Percentiles rank a stretch among this genome's conserved stretches.
Evolutionary conservation across 1,140 invertebrate species (phyloP).

Genomic region (Drosophila takahashii): DNA sequence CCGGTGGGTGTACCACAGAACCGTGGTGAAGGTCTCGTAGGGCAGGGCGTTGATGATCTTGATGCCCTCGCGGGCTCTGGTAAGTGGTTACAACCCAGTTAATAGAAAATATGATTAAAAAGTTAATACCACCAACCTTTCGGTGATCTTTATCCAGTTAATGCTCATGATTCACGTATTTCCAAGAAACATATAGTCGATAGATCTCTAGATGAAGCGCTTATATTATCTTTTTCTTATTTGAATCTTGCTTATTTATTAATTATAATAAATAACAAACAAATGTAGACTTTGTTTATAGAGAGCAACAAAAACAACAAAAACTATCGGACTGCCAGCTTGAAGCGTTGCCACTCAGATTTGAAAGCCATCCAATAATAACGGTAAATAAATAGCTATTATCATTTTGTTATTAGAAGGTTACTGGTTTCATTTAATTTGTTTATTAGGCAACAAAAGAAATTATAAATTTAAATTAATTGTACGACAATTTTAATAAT

Average conservation of each 20-base stretch:
- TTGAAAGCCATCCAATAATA: neutral
- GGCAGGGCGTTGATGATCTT: slow-evolving; percentile 83
- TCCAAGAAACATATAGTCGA: neutral
- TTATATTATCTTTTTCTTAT: neutral
- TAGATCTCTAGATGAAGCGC: neutral
- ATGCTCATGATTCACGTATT: slow-evolving; percentile 61
- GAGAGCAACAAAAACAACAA: slow-evolving; percentile 12
- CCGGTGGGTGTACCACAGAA: slow-evolving; percentile 80
- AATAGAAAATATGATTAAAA: neutral
- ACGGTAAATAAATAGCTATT: slow-evolving; percentile 4
- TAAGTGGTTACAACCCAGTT: neutral
- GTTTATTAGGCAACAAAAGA: no score
- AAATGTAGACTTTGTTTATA: slow-evolving; percentile 16
- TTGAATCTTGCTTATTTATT: neutral
- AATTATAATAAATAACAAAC: slow-evolving; percentile 8
- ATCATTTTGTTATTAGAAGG: no score
- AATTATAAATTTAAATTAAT: no score
- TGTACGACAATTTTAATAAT: no score
- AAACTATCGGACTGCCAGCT: slow-evolving; percentile 17
- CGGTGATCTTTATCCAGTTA: slow-evolving; percentile 84
- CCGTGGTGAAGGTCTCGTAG: slow-evolving; percentile 80
- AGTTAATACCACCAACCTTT: slow-evolving; percentile 52
- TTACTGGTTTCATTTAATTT: no score
- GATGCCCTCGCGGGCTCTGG: slow-evolving; percentile 83
- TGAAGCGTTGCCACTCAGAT: slow-evolving; percentile 17